phyloP scores from a whole-genome alignment of 2,888 invertebrate species.

The Lithophane socia region DNA sequence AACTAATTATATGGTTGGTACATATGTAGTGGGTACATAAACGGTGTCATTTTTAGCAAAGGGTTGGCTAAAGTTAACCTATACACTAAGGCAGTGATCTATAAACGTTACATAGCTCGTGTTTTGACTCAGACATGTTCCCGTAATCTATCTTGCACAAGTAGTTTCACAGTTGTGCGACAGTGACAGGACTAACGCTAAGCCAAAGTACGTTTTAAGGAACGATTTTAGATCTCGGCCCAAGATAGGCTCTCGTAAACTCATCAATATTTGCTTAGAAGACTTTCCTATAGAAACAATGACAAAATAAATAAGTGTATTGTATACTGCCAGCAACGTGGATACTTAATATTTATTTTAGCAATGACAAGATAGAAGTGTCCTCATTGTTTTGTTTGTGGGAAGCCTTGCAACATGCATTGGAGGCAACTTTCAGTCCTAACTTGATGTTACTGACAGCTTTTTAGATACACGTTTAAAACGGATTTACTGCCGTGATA shows the following conservation, averaged over 20 bases:
- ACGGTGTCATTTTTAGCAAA: background rate
- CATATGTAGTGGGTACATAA: background rate
- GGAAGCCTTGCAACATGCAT: background rate
- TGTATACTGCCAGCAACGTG: too few relatives aligned
- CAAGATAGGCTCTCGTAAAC: background rate
- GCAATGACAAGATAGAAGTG: background rate
- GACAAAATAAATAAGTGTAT: background rate
- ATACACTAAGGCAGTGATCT: background rate
- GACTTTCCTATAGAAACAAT: background rate
- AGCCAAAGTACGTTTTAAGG: background rate
- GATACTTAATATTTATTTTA: conserved; percentile 9
- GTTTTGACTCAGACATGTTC: background rate
- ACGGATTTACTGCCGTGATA: background rate
- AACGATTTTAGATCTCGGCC: background rate
- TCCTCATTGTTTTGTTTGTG: background rate
- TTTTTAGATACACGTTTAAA: background rate
- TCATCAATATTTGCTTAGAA: background rate
- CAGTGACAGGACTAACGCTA: background rate
- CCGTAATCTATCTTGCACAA: background rate
- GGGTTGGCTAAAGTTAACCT: background rate
- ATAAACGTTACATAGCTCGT: background rate
- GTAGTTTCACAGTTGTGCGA: background rate
- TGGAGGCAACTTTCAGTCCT: background rate
- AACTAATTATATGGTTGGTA: conserved; percentile 36
- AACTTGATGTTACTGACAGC: background rate